A percentile compares a stretch with the other conserved stretches of the same genome.
phyloP scores from a whole-genome alignment of 2,113 vertebrate species.

The Mormoops blainvillei region DNA sequence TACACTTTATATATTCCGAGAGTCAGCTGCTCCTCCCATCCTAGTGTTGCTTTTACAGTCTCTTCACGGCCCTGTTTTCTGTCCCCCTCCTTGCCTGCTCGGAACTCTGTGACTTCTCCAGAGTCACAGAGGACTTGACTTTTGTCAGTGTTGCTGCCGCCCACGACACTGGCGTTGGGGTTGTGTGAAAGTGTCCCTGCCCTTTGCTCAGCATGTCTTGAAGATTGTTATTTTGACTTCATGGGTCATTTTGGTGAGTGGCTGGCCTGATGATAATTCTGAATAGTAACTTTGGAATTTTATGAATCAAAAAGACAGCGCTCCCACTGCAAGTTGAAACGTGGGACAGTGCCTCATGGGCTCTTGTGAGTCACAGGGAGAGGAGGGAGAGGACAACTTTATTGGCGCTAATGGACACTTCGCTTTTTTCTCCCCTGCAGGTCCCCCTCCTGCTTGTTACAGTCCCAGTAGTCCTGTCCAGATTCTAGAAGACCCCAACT shows the following conservation, averaged over 20 bases:
- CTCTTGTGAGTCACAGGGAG: not conserved
- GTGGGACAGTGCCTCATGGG: not conserved
- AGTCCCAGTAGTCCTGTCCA: slow-evolving; percentile 73
- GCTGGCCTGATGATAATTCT: not conserved
- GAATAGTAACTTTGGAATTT: slow-evolving; percentile 53
- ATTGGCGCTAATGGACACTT: not conserved
- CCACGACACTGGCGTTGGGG: not conserved
- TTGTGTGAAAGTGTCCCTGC: not conserved
- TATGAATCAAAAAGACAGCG: slow-evolving; percentile 48
- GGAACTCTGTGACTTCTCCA: not conserved
- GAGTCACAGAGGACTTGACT: not conserved
- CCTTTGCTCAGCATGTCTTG: not conserved
- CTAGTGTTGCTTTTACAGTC: not conserved
- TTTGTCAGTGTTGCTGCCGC: not conserved
- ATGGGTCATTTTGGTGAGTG: slow-evolving; percentile 5
- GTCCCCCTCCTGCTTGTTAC: slow-evolving; percentile 75
- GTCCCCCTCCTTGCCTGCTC: not conserved
- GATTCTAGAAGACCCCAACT: slow-evolving; percentile 76
- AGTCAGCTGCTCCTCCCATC: not conserved
- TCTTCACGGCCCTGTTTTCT: not conserved
- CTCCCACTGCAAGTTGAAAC: not conserved
- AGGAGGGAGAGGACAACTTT: not conserved
- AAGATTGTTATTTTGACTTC: not conserved
- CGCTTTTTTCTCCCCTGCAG: slow-evolving; percentile 68
- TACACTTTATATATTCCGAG: not conserved